Base-by-base conservation (phyloP, 2,888 invertebrate genomes). In the Ennomos erosarius region DNA sequence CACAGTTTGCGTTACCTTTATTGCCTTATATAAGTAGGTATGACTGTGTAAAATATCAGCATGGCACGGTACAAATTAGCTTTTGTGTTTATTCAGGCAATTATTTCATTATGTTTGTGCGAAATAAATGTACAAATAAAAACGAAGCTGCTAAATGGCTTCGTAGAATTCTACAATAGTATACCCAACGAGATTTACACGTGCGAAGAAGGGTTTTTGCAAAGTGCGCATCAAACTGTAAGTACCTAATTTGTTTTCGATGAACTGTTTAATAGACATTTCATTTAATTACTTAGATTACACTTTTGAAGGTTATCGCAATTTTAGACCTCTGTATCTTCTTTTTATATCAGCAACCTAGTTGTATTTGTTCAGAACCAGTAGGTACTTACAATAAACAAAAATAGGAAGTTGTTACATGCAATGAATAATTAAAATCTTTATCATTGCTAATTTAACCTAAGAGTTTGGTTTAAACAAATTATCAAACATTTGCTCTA, bases 101-200 rank as follows among this genome's bases (percentile, higher is more conserved):
- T 86, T 65, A 53, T 79, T 69, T 68, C 70, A 35, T 57, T 65
- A 63, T 77, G 81, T 73, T 78, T 74, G 45, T 76, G 83, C 62
- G 84, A 90, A 64, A 53, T 87, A 58, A 78, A 71, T 73, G 49
- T 68, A 42, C 79, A 78, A 52, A 76, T 71, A 62, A 82, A 81
- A 63, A 76, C 76, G 33, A 85, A 80, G 56, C 72, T 87, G 55
- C 80, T 82, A 59, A 82, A 75, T 80, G 84, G 76, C 64, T 88
- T 93, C 65, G 70, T 93, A 62, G 74, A 89, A 37, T 86, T 88
- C 77, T 83, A 93, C 67, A 93, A 93, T 77, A 84, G 84, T 67
- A 80, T 90, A 64, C 89, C 92, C 45, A 81, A 89, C 68, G 88
- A 87, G 59, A 65, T 78, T 44, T 91, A 88, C 73, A 78, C 76